phyloP scores from a whole-genome alignment of 2,797 vertebrate genomes.

The Parambassis ranga region DNA sequence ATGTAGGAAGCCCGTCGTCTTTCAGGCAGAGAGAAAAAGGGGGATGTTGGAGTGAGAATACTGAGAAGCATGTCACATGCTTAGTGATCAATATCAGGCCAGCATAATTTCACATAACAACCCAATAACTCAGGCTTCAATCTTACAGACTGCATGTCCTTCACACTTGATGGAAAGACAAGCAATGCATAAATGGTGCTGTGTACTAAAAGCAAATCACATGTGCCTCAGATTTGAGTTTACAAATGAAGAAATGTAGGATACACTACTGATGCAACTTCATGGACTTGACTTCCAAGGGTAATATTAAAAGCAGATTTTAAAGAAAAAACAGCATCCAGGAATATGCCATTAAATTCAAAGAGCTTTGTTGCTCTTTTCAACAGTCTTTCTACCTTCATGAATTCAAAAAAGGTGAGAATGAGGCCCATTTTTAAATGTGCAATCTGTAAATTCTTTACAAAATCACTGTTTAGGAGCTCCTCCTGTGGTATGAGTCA shows the following conservation, averaged over 20 bases:
- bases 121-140: background rate
- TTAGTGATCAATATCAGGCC: background rate
- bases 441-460: too few relatives aligned
- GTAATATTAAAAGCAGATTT: background rate
- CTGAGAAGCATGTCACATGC: background rate
- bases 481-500: slow-evolving; percentile 10
- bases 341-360: too few relatives aligned
- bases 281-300: background rate
- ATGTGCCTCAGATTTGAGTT: background rate
- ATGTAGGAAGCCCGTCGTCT: background rate
- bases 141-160: background rate
- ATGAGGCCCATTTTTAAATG: too few relatives aligned
- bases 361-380: too few relatives aligned
- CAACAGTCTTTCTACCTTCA: background rate
- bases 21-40: background rate
- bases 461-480: background rate
- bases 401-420: too few relatives aligned
- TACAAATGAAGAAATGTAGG: background rate
- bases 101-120: background rate
- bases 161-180: background rate
- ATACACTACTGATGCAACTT: background rate
- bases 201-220: background rate
- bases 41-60: background rate
- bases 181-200: too few relatives aligned
- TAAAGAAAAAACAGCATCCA: too few relatives aligned